These are phyloP conservation scores for Hemibagrus wyckioides DNA, from an alignment of 2,113 vertebrate species.

Conservation along the genomic window DNA sequence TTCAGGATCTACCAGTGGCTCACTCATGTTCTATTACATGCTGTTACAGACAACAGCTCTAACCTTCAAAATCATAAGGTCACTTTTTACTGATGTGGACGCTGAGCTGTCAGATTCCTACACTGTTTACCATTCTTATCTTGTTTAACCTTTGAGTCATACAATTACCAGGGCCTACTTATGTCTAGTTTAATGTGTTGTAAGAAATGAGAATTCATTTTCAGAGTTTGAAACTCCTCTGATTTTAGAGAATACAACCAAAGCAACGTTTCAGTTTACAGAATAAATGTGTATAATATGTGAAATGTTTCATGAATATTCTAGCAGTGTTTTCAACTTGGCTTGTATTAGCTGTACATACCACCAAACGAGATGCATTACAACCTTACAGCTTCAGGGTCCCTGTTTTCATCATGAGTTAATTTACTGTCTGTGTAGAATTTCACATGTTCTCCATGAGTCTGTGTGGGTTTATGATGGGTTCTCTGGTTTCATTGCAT, in stretches of 20 bases:
- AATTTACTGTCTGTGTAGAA: background rate
- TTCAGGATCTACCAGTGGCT: background rate
- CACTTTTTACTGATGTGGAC: background rate
- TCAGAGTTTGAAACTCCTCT: background rate
- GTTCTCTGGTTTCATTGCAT: background rate
- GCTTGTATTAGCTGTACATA: background rate
- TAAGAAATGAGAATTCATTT: background rate
- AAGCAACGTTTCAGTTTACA: background rate
- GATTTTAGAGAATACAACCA: background rate
- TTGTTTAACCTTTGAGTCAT: background rate
- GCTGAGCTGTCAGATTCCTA: background rate
- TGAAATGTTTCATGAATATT: background rate
- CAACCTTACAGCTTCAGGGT: background rate
- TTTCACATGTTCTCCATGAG: background rate
- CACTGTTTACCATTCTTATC: background rate
- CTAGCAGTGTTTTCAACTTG: background rate
- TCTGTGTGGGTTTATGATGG: background rate
- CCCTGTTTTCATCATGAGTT: background rate
- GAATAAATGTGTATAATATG: background rate
- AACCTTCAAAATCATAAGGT: background rate
- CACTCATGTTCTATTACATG: slow-evolving; percentile 8
- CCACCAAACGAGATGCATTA: background rate
- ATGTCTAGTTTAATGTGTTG: background rate
- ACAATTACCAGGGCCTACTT: background rate
- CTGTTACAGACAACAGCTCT: background rate